Evolutionary conservation across 2,113 vertebrate species (phyloP), one percentile per base, ranked within the genome.

Genomic region (Scytalopus superciliaris): DNA sequence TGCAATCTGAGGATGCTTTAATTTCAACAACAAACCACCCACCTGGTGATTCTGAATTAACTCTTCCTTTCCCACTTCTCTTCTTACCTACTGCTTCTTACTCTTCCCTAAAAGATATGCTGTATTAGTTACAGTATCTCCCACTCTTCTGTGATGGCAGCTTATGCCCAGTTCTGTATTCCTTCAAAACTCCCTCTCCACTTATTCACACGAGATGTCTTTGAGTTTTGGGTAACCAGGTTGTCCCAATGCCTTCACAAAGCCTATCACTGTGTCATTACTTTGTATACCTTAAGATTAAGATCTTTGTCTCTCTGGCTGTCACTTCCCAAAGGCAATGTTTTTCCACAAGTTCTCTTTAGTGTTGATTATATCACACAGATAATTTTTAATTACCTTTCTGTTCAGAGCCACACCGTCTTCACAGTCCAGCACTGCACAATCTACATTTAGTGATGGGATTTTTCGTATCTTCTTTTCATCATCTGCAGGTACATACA

Each of bases 401-500:
- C 98, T 99, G 97, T 98, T 99, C 82, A 99, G 97, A 93, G 99
- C 99, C 82, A 99, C 99, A 0, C 99, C 99, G 60, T 99, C 99
- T 97, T 99, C 99, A 72, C 99, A 99, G 98, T 99, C 99, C 50
- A 99, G 96, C 78, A 99, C 99, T 0, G 98, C 99, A 69, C 99
- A 99, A 93, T 99, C 99, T 21, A 99, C 98, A 15, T 98, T 97
- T 79, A 99, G 97, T 7, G 98, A 98, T 6, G 99, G 96, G 55
- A 99, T 98, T 97, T 99, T 99, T 93, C 95, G 91, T 96, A 99
- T 98, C 97, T 99, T 99, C 90, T 98, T 98, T 95, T 99, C 99
- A 75, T 99, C 99, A 85, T 99, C 98, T 2, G 99, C 99, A 44
- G 99, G 99, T 85, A 99, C 98, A 22, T 99, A 99, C 13, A 99